phyloP scores from a whole-genome alignment of 2,888 invertebrate species.

The Trypoxylon attenuatum region DNA sequence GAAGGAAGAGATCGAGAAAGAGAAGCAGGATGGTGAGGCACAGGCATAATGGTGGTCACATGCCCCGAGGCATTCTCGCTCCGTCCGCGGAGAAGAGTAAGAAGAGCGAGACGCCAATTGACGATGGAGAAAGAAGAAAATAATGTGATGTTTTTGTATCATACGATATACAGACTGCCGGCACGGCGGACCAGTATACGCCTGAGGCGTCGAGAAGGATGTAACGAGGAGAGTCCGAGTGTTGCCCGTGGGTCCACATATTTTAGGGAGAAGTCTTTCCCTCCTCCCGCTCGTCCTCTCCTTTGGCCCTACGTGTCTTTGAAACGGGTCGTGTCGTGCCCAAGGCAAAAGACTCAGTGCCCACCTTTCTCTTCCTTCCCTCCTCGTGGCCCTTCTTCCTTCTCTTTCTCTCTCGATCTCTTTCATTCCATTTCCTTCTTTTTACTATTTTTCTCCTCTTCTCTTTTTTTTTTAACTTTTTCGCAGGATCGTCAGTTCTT shows the following conservation, averaged over 20 bases:
- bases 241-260: conserved; percentile 70
- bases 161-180: conserved; percentile 68
- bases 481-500: neutral
- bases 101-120: conserved; percentile 33
- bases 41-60: conserved; percentile 68
- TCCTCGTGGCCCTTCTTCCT: no score
- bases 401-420: neutral
- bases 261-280: conserved; percentile 69
- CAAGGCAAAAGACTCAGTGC: conserved; percentile 59
- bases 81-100: conserved; percentile 53
- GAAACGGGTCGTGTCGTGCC: conserved; percentile 70
- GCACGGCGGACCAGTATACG: conserved; percentile 57
- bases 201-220: conserved; percentile 63
- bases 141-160: conserved; percentile 73
- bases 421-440: conserved; percentile 1
- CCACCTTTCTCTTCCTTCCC: conserved; percentile 36
- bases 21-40: conserved; percentile 29
- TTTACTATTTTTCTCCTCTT: conserved; percentile 2
- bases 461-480: neutral
- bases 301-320: conserved; percentile 69
- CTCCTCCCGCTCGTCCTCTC: conserved; percentile 52
- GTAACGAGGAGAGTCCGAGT: conserved; percentile 73
- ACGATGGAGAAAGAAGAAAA: conserved; percentile 58
- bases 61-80: conserved; percentile 52
- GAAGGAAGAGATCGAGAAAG: conserved; percentile 16